Evolutionary conservation across 1,140 invertebrate species (phyloP).

Genomic region (Temnothorax nylanderi): DNA sequence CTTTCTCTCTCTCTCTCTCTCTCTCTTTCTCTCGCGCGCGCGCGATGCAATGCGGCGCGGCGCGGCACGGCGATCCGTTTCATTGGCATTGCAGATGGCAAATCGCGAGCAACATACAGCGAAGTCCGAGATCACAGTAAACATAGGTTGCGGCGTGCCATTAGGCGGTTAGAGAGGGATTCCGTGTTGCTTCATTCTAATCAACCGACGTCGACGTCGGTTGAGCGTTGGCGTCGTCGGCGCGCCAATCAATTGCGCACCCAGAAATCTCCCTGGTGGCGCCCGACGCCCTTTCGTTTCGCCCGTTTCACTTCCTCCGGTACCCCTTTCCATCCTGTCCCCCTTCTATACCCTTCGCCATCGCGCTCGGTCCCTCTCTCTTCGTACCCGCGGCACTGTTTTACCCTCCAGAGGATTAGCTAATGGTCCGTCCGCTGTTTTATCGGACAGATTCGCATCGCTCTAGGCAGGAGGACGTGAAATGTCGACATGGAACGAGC

Average conservation of each 20-base stretch:
- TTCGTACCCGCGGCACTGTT: conserved; percentile 73
- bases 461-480: conserved; percentile 67
- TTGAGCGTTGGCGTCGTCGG: conserved; percentile 70
- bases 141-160: conserved; percentile 84
- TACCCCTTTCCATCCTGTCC: conserved; percentile 62
- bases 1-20: neutral
- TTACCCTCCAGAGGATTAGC: conserved; percentile 82
- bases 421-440: conserved; percentile 84
- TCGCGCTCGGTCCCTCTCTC: conserved; percentile 53
- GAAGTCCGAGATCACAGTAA: conserved; percentile 84
- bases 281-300: conserved; percentile 62
- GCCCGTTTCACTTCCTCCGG: conserved; percentile 45
- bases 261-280: conserved; percentile 78
- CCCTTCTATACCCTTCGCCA: conserved; percentile 10
- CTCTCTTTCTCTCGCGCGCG: neutral
- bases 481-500: conserved; percentile 61
- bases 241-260: conserved; percentile 84
- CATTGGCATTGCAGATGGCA: conserved; percentile 84
- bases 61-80: conserved; percentile 63
- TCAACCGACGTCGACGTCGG: conserved; percentile 79
- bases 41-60: neutral
- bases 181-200: conserved; percentile 85
- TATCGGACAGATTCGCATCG: conserved; percentile 83
- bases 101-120: conserved; percentile 81
- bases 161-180: conserved; percentile 85